Conservation (phyloP, 2,113 vertebrate genomes). For the Lampris incognitus region DNA sequence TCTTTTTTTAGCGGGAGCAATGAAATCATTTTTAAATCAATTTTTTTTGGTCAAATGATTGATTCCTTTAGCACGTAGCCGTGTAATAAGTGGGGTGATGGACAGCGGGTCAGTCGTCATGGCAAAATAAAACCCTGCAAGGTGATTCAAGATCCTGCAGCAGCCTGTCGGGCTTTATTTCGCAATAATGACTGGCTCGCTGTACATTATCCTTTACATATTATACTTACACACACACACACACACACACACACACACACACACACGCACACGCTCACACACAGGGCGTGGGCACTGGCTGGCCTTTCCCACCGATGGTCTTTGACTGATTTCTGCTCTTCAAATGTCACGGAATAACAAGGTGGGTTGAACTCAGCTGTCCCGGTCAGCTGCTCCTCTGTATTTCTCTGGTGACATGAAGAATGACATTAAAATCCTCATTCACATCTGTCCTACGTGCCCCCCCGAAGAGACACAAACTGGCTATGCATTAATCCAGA, state of each 20-base stretch:
- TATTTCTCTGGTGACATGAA: constrained; percentile 60
- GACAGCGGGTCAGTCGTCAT: too few species aligned
- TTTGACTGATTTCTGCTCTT: constrained; percentile 68
- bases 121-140: too few species aligned
- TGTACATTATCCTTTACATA: not conserved
- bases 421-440: constrained; percentile 52
- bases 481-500: not conserved
- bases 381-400: constrained; percentile 65
- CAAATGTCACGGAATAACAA: constrained; percentile 77
- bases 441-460: constrained; percentile 8
- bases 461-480: constrained; percentile 26
- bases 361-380: constrained; percentile 62
- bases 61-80: too few species aligned
- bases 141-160: too few species aligned
- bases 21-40: too few species aligned
- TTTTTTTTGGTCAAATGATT: too few species aligned
- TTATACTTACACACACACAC: not conserved
- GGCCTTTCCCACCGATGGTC: constrained; percentile 64
- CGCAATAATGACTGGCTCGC: too few species aligned
- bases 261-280: constrained; percentile 18
- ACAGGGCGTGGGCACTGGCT: constrained; percentile 36
- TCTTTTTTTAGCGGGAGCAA: too few species aligned
- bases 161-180: too few species aligned
- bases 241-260: constrained; percentile 7
- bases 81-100: too few species aligned